Evolutionary conservation across 1,140 invertebrate species (phyloP).

Genomic region (Scaptodrosophila lebanonensis): DNA sequence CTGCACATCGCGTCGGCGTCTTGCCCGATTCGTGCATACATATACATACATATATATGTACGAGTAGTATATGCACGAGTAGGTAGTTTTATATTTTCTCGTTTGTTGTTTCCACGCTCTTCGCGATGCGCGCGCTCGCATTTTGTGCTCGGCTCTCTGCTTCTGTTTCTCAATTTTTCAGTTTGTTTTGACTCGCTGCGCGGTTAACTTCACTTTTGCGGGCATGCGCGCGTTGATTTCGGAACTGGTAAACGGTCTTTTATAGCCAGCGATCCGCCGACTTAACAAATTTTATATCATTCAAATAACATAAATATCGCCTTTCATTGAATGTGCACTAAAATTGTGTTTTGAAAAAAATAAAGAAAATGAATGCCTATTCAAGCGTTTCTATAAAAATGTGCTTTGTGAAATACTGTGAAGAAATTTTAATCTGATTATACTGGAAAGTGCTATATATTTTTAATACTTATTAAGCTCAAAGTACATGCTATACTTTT

Average conservation of each 20-base stretch:
- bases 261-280: too few relatives aligned
- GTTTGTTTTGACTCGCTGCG: constrained; percentile 58
- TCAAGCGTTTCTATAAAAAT: too few relatives aligned
- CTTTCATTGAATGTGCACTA: too few relatives aligned
- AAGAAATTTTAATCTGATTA: constrained; percentile 5
- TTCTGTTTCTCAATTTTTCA: constrained; percentile 19
- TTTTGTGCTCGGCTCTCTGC: constrained; percentile 12
- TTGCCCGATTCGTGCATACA: too few relatives aligned
- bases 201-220: constrained; percentile 43
- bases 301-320: too few relatives aligned
- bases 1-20: constrained; percentile 40
- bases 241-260: not conserved
- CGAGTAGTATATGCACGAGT: not conserved
- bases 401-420: constrained; percentile 5
- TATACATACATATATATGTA: too few relatives aligned
- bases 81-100: constrained; percentile 30
- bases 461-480: too few relatives aligned
- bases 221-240: constrained; percentile 29
- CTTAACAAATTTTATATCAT: too few relatives aligned
- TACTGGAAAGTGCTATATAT: too few relatives aligned
- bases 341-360: not conserved
- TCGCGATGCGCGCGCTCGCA: constrained; percentile 9
- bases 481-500: too few relatives aligned
- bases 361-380: constrained; percentile 21
- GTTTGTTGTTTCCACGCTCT: constrained; percentile 42